Conservation (phyloP, 1,140 invertebrate species). For the Drosophila albomicans region DNA sequence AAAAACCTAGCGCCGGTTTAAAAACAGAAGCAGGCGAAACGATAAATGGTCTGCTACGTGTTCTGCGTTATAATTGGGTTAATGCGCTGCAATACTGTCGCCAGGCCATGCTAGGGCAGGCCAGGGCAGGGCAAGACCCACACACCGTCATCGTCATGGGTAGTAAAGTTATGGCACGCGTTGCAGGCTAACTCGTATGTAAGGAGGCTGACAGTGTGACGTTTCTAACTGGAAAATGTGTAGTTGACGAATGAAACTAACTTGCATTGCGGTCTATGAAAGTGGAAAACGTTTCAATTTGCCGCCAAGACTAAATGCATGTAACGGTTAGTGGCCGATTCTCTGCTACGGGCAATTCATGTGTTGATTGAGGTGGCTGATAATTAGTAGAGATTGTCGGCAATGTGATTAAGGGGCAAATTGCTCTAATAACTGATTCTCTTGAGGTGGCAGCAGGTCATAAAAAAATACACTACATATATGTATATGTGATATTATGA, state of each 20-base stretch:
- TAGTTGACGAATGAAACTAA: conserved; percentile 18
- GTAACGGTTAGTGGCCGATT: conserved; percentile 53
- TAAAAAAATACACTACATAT: too few relatives aligned
- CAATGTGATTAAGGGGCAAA: too few relatives aligned
- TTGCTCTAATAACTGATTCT: too few relatives aligned
- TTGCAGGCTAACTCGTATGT: conserved; percentile 19
- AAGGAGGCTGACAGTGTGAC: conserved; percentile 9
- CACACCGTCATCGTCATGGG: conserved; percentile 42
- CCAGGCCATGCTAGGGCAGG: background rate
- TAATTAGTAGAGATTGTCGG: background rate
- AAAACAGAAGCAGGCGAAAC: conserved; percentile 51
- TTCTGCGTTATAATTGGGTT: conserved; percentile 49
- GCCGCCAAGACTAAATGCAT: conserved; percentile 35
- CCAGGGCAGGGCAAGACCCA: conserved; percentile 26
- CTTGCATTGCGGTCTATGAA: conserved; percentile 8
- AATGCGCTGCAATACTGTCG: conserved; percentile 20
- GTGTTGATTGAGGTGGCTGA: conserved; percentile 9
- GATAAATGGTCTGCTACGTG: conserved; percentile 43
- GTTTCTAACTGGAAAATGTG: conserved; percentile 53
- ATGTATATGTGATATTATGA: too few relatives aligned
- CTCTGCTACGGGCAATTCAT: conserved; percentile 10
- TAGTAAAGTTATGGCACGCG: conserved; percentile 60
- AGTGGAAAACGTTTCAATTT: conserved; percentile 36
- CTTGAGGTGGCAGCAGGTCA: too few relatives aligned
- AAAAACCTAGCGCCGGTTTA: conserved; percentile 74